Evolutionary conservation across 2,888 invertebrate genomes (phyloP), one percentile per base, ranked within the genome.

Genomic region (Tubulanus polymorphus): DNA sequence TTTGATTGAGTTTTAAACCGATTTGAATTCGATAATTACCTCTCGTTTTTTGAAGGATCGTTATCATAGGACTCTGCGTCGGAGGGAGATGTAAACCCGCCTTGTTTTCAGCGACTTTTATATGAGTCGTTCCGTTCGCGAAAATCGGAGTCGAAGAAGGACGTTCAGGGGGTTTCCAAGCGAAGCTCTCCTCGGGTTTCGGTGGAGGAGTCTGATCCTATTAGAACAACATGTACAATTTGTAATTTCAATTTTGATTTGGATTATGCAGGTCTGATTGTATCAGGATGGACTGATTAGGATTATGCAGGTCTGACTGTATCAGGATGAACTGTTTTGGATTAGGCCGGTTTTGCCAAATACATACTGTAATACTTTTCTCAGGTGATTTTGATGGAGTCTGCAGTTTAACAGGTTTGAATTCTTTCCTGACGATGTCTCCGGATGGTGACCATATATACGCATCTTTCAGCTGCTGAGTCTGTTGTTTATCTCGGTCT

Each of bases 61-160:
- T 91, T 67, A 92, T 89, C 5, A 90, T 91, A 0, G 91, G 91
- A 80, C 90, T 91, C 80, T 91, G 91, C 1, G 88, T 89, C 67
- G 85, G 84, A 2, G 91, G 91, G 66, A 91, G 81, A 18, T 41
- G 41, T n/a, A n/a, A n/a, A n/a, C n/a, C n/a, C n/a, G n/a, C n/a
- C n/a, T n/a, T n/a, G n/a, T n/a, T n/a, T n/a, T n/a, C n/a, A n/a
- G n/a, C n/a, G n/a, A n/a, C n/a, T n/a, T n/a, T n/a, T n/a, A n/a
- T n/a, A n/a, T n/a, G n/a, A n/a, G n/a, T n/a, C n/a, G n/a, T n/a
- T n/a, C n/a, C n/a, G n/a, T n/a, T n/a, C n/a, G n/a, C n/a, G n/a
- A n/a, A n/a, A n/a, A n/a, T n/a, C n/a, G n/a, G n/a, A n/a, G n/a
- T n/a, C n/a, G n/a, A n/a, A n/a, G n/a, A n/a, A n/a, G n/a, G n/a